Evolutionary conservation across 1,140 invertebrate genomes (phyloP).

Genomic region (Centruroides vittatus): DNA sequence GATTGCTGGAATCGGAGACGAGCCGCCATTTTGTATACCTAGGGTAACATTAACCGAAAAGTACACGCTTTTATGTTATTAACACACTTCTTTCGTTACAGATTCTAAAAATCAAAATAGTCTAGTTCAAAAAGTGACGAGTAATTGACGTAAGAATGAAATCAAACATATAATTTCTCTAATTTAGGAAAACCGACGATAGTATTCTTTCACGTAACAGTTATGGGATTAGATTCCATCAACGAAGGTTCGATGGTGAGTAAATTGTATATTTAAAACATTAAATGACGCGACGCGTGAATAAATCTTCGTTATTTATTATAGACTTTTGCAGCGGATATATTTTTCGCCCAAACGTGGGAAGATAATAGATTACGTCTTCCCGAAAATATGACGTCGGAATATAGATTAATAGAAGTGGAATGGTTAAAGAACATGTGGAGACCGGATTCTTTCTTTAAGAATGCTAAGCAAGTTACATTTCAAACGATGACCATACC

Average conservation of each 20-base stretch:
- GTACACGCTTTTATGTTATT: too few relatives aligned
- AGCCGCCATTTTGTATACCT: too few relatives aligned
- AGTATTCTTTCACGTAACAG: constrained; percentile 80
- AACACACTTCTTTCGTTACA: too few relatives aligned
- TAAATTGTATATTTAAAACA: too few relatives aligned
- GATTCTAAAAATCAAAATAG: too few relatives aligned
- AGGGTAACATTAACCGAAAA: too few relatives aligned
- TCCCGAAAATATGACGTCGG: constrained; percentile 62
- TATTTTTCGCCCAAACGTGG: constrained; percentile 84
- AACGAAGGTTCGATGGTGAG: constrained; percentile 80
- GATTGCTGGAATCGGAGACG: too few relatives aligned
- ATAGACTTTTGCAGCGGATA: constrained; percentile 84
- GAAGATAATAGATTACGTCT: constrained; percentile 44
- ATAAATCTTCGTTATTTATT: constrained; percentile 13
- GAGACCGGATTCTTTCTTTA: constrained; percentile 21
- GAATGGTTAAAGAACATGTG: constrained; percentile 19
- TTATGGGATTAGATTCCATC: constrained; percentile 82
- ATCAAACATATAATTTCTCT: too few relatives aligned
- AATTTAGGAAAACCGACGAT: constrained; percentile 54
- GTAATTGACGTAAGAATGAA: too few relatives aligned
- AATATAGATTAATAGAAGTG: constrained; percentile 44
- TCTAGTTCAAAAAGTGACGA: too few relatives aligned
- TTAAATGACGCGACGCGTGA: too few relatives aligned
- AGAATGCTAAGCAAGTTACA: constrained; percentile 66
- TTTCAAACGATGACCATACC: constrained; percentile 82